Evolutionary conservation across 1,140 invertebrate species (phyloP).

Genomic region (Drosophila mauritiana): DNA sequence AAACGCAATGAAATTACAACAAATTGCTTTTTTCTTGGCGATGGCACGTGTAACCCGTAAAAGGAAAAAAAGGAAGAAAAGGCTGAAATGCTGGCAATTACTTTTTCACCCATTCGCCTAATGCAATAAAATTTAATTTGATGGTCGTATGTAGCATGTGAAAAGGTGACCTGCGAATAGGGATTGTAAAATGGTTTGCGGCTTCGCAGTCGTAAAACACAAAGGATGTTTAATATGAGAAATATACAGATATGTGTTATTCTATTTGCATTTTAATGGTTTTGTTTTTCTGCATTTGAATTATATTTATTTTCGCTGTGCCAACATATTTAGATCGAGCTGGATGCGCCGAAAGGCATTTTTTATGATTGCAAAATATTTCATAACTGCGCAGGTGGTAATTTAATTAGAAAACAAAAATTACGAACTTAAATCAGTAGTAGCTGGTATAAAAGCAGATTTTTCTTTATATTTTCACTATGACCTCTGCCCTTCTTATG

Average conservation of each 20-base stretch:
- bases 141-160: constrained; percentile 48
- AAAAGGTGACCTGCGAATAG: constrained; percentile 37
- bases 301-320: constrained; percentile 25
- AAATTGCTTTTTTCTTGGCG: constrained; percentile 59
- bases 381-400: constrained; percentile 2
- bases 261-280: constrained; percentile 68
- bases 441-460: not conserved
- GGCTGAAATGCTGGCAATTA: constrained; percentile 53
- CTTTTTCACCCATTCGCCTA: constrained; percentile 65
- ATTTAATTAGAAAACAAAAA: not conserved
- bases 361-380: not conserved
- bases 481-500: not conserved
- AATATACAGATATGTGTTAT: constrained; percentile 11
- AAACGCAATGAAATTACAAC: constrained; percentile 64
- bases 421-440: not conserved
- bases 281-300: constrained; percentile 47
- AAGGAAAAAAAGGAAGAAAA: constrained; percentile 35
- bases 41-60: constrained; percentile 27
- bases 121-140: constrained; percentile 80
- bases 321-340: constrained; percentile 10
- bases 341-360: not conserved
- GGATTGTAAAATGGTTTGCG: constrained; percentile 41
- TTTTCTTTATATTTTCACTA: not conserved
- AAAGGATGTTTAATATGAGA: constrained; percentile 52
- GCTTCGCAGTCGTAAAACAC: constrained; percentile 63